These are phyloP conservation scores for Neelides folsomi DNA, from an alignment of 2,888 invertebrate species.

Conservation along the genomic window DNA sequence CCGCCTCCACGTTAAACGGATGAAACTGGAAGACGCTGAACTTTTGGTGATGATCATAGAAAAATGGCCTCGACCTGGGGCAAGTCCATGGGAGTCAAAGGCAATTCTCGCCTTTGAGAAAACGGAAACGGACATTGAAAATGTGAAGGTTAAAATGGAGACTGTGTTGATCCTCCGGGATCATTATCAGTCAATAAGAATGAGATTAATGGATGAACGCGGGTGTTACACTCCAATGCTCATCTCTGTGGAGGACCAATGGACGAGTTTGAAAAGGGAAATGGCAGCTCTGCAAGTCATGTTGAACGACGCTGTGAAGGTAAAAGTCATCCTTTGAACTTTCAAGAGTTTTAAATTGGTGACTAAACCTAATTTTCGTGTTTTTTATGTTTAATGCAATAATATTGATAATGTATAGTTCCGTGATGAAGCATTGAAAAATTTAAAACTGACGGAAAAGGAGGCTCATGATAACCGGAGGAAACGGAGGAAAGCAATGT, in stretches of 20 bases:
- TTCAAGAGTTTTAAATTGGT: not conserved
- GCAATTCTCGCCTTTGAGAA: constrained; percentile 15
- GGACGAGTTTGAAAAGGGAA: constrained; percentile 20
- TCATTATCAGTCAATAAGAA: constrained; percentile 28
- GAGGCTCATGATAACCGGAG: constrained; percentile 28
- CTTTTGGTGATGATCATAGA: constrained; percentile 25
- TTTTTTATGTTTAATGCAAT: not conserved
- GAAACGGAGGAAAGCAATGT: constrained; percentile 26
- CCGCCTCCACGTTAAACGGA: constrained; percentile 22
- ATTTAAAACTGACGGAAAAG: constrained; percentile 24
- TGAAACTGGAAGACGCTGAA: constrained; percentile 24
- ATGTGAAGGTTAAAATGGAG: constrained; percentile 26
- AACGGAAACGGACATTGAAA: constrained; percentile 25
- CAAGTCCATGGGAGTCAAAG: constrained; percentile 27
- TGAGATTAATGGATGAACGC: constrained; percentile 22
- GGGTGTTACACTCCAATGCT: constrained; percentile 27
- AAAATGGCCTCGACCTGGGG: constrained; percentile 25
- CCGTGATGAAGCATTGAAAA: constrained; percentile 24
- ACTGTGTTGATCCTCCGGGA: constrained; percentile 28
- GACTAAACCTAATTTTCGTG: not conserved
- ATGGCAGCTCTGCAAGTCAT: constrained; percentile 26
- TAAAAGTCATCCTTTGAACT: not conserved
- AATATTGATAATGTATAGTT: constrained; percentile 10
- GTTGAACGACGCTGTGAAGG: constrained; percentile 28
- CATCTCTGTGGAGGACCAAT: constrained; percentile 21